Conservation (phyloP, 2,888 invertebrate genomes). For the Carpatolechia fugitivella region DNA sequence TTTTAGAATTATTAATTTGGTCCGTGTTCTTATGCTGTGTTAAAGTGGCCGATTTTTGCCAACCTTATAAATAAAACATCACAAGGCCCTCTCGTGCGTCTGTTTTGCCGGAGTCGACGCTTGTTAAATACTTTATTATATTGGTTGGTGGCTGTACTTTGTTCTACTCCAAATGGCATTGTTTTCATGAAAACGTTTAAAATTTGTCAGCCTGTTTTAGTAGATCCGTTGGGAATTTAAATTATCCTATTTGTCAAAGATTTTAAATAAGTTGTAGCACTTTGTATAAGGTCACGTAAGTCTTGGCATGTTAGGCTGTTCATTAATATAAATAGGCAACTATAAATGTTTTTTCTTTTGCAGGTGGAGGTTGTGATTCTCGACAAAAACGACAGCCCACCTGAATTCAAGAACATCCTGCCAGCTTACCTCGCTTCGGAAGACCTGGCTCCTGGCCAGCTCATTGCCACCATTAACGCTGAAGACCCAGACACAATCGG, state of each 20-base stretch:
- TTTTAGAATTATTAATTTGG: conserved; percentile 77
- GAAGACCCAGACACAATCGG: conserved; percentile 93
- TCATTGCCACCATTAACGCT: conserved; percentile 87
- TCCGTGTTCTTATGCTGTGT: conserved; percentile 67
- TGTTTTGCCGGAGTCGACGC: conserved; percentile 51
- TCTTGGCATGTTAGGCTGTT: not conserved
- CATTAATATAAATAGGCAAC: not conserved
- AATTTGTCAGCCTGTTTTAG: not conserved
- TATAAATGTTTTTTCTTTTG: conserved; percentile 48
- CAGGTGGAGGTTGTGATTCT: conserved; percentile 92
- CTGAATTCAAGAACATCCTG: conserved; percentile 88
- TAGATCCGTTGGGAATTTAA: not conserved
- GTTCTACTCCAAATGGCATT: conserved; percentile 38
- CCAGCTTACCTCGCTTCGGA: conserved; percentile 89
- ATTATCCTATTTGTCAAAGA: not conserved
- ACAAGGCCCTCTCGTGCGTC: conserved; percentile 42
- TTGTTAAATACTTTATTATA: conserved; percentile 57
- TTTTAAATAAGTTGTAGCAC: too few species aligned
- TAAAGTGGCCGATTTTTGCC: conserved; percentile 67
- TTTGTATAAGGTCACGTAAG: too few species aligned
- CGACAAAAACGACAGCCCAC: conserved; percentile 98
- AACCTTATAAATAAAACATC: conserved; percentile 71
- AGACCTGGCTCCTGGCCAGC: conserved; percentile 89
- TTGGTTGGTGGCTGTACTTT: conserved; percentile 30
- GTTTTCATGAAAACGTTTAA: conserved; percentile 23